Evolutionary conservation across 2,888 invertebrate genomes (phyloP).

Genomic region (Drosophila incognita): DNA sequence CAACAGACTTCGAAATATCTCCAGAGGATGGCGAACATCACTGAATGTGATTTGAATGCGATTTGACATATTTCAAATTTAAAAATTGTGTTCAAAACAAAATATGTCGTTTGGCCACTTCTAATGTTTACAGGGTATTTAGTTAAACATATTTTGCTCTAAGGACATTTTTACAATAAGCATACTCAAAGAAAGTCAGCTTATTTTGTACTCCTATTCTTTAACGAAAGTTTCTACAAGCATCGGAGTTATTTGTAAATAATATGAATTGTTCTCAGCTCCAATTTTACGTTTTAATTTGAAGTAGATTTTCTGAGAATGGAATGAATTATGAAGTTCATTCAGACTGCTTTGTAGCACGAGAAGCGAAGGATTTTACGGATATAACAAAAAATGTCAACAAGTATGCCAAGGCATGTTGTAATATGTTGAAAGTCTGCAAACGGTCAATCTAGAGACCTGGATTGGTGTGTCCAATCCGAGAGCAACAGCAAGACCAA

Average conservation of each 20-base stretch:
- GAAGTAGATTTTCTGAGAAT: neutral
- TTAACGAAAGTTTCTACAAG: neutral
- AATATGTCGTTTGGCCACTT: neutral
- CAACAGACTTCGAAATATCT: neutral
- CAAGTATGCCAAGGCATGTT: neutral
- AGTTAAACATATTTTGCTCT: too few relatives aligned
- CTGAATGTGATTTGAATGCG: neutral
- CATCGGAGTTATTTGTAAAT: neutral
- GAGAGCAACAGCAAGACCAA: neutral
- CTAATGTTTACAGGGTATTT: too few relatives aligned
- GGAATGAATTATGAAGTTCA: neutral
- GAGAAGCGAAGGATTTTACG: neutral
- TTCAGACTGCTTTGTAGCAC: neutral
- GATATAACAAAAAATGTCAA: neutral
- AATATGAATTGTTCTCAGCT: neutral
- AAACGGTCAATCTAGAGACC: neutral
- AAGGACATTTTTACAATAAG: too few relatives aligned
- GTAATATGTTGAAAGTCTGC: constrained; percentile 3
- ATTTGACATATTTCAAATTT: neutral
- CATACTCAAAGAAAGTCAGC: neutral
- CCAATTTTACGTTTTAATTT: neutral
- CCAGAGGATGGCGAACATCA: neutral
- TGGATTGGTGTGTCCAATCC: neutral
- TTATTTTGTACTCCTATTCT: neutral
- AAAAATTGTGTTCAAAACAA: neutral